Conservation (phyloP, 1,140 invertebrate species). For the Anastrepha ludens region DNA sequence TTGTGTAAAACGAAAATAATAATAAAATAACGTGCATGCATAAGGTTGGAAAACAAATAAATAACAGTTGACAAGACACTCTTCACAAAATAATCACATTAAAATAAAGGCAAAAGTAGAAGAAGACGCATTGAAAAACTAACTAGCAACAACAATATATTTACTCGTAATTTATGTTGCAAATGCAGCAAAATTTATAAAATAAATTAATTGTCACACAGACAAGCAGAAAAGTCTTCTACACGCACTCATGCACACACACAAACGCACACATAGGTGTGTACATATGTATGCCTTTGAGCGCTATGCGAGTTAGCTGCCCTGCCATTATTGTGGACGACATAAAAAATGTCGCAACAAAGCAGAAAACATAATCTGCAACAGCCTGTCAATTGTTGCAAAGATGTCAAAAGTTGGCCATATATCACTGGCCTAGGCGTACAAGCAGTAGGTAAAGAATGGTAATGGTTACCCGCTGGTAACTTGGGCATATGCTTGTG, state of each 20-base stretch:
- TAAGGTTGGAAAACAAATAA: slow-evolving; percentile 2
- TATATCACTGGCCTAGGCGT: slow-evolving; percentile 33
- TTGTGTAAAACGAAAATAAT: neutral
- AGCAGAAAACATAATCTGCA: slow-evolving; percentile 45
- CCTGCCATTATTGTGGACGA: slow-evolving; percentile 15
- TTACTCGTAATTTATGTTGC: slow-evolving; percentile 34
- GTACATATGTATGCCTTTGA: neutral
- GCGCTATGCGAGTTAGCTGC: neutral
- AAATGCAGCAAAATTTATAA: slow-evolving; percentile 41
- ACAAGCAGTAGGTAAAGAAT: neutral
- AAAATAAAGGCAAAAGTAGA: slow-evolving; percentile 2
- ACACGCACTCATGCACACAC: neutral
- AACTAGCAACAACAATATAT: slow-evolving; percentile 30
- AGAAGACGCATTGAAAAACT: neutral
- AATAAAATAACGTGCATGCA: neutral
- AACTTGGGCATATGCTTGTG: too few relatives aligned
- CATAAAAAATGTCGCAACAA: slow-evolving; percentile 30
- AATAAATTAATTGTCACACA: slow-evolving; percentile 38
- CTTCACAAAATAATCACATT: slow-evolving; percentile 38
- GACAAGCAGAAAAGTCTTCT: neutral
- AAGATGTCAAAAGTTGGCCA: slow-evolving; percentile 42
- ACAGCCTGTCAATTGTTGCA: slow-evolving; percentile 48
- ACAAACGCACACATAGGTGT: neutral
- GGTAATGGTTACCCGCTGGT: neutral
- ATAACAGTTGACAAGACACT: slow-evolving; percentile 45